phyloP scores from a whole-genome alignment of 2,113 vertebrate genomes.

The Galbula dea region DNA sequence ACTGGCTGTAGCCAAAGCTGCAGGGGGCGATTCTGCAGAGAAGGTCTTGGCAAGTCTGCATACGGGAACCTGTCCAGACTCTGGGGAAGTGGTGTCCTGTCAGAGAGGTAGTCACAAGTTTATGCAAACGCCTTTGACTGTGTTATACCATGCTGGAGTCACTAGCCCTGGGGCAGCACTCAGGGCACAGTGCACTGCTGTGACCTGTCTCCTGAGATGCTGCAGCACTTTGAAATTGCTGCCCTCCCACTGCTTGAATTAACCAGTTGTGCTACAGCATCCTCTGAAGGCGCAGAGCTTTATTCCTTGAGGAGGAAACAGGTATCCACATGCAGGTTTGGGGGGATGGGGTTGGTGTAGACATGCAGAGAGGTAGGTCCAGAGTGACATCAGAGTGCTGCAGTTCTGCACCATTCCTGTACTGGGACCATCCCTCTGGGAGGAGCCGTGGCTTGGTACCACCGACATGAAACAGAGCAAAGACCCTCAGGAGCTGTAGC shows the following conservation, averaged over 20 bases:
- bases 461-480: not conserved
- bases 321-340: accelerated
- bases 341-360: too few relatives aligned
- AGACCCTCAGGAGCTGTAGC: not conserved
- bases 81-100: not conserved
- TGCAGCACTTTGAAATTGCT: not conserved
- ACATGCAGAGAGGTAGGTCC: accelerated
- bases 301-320: not conserved
- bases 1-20: not conserved
- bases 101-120: too few relatives aligned
- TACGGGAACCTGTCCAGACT: accelerated
- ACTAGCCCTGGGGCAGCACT: not conserved
- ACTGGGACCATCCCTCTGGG: too few relatives aligned
- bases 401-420: not conserved
- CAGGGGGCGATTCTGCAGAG: not conserved
- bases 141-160: accelerated
- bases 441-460: not conserved
- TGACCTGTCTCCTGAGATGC: not conserved
- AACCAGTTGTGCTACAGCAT: not conserved
- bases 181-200: not conserved
- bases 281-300: not conserved
- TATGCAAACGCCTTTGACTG: not conserved
- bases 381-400: not conserved
- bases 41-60: not conserved
- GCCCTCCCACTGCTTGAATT: not conserved